phyloP scores from a whole-genome alignment of 2,888 invertebrate genomes.

The Lasioglossum oenotherae region DNA sequence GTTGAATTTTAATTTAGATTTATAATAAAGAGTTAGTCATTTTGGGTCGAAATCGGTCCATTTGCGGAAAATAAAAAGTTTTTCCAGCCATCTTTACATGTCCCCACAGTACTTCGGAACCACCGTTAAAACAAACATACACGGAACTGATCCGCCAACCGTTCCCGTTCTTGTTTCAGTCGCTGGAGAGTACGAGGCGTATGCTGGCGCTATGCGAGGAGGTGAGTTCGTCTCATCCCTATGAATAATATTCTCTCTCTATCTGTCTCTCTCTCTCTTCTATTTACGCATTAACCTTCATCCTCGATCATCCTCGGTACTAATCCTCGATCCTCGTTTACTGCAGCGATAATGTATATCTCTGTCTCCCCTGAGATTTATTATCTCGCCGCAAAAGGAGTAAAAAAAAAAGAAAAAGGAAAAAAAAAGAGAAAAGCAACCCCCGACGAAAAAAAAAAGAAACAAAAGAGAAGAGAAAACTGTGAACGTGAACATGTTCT shows the following conservation, averaged over 20 bases:
- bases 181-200: constrained; percentile 95
- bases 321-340: constrained; percentile 62
- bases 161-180: constrained; percentile 87
- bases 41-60: no score
- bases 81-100: not conserved
- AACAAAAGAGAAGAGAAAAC: constrained; percentile 17
- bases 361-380: constrained; percentile 20
- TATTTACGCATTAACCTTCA: constrained; percentile 68
- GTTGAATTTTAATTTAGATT: no score
- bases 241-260: constrained; percentile 36
- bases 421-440: not conserved
- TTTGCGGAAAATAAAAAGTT: not conserved
- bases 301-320: constrained; percentile 71
- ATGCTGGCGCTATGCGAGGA: constrained; percentile 97
- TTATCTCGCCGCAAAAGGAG: not conserved
- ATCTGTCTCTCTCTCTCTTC: constrained; percentile 38
- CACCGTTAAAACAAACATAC: not conserved
- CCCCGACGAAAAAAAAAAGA: not conserved
- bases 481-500: constrained; percentile 22
- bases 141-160: not conserved
- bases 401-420: not conserved
- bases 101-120: not conserved
- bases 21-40: no score
- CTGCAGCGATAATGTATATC: constrained; percentile 21
- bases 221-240: constrained; percentile 87